These are phyloP conservation scores for Zaprionus vittiger DNA, from an alignment of 1,140 invertebrate genomes.

Conservation along the genomic window DNA sequence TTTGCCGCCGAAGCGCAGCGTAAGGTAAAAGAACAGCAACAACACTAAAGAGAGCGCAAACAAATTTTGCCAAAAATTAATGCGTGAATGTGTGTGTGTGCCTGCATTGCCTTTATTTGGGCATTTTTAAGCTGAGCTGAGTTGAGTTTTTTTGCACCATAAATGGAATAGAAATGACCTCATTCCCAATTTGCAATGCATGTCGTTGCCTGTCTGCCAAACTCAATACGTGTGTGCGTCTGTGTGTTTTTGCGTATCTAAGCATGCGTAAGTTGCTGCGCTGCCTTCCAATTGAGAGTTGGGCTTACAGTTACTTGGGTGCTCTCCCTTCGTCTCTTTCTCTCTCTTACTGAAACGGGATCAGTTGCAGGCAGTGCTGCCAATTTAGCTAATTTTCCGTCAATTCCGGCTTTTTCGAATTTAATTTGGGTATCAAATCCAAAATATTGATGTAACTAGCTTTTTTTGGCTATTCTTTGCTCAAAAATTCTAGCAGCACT, in stretches of 20 bases:
- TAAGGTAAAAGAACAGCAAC: conserved; percentile 91
- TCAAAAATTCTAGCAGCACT: no score
- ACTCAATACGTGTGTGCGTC: conserved; percentile 14
- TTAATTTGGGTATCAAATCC: no score
- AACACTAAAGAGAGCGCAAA: conserved; percentile 53
- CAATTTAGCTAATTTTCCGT: no score
- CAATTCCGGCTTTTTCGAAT: no score
- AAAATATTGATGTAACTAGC: no score
- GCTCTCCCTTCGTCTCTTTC: background rate
- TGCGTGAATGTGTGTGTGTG: conserved; percentile 24
- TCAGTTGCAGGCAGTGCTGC: background rate
- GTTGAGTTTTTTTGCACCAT: conserved; percentile 52
- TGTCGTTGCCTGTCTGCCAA: background rate
- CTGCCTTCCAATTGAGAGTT: background rate
- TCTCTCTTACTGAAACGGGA: background rate
- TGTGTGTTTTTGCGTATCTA: conserved; percentile 25
- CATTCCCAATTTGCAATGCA: conserved; percentile 53
- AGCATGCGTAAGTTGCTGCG: conserved; percentile 51
- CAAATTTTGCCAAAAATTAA: conserved; percentile 67
- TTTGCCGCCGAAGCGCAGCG: conserved; percentile 96
- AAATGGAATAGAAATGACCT: conserved; percentile 72
- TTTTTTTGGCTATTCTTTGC: no score
- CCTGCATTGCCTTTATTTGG: conserved; percentile 77
- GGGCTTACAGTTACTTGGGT: conserved; percentile 6
- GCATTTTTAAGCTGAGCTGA: conserved; percentile 46